A percentile compares a stretch with the other conserved stretches of the same genome.
phyloP scores from a whole-genome alignment of 2,113 vertebrate genomes.

The Dasyurus viverrinus region DNA sequence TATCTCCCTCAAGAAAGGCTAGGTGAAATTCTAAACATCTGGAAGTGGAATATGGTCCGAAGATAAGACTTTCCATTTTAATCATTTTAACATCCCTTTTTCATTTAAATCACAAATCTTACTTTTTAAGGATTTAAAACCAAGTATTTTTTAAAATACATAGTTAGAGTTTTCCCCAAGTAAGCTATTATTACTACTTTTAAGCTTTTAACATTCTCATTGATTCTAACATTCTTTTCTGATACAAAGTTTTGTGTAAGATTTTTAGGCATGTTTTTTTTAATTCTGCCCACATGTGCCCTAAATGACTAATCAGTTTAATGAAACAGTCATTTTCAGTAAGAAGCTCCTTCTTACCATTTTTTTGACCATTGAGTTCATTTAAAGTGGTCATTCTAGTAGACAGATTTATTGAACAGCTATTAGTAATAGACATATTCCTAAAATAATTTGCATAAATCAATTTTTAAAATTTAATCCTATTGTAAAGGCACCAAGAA shows the following conservation, averaged over 20 bases:
- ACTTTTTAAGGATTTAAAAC: background rate
- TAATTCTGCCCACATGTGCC: background rate
- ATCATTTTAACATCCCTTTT: background rate
- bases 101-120: background rate
- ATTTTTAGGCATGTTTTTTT: background rate
- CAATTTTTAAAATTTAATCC: background rate
- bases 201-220: background rate
- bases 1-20: background rate
- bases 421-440: fast-evolving
- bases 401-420: background rate
- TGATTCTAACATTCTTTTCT: background rate
- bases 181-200: background rate
- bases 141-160: background rate
- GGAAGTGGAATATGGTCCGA: background rate
- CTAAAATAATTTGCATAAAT: background rate
- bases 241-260: background rate
- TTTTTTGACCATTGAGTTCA: background rate
- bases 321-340: background rate
- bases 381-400: background rate
- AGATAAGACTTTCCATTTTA: background rate
- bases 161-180: background rate
- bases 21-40: background rate
- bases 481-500: background rate
- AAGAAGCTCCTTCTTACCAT: background rate
- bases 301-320: background rate